Evolutionary conservation across 2,888 invertebrate genomes (phyloP), one percentile per base, ranked within the genome.

Genomic region (Drosophila siamana): DNA sequence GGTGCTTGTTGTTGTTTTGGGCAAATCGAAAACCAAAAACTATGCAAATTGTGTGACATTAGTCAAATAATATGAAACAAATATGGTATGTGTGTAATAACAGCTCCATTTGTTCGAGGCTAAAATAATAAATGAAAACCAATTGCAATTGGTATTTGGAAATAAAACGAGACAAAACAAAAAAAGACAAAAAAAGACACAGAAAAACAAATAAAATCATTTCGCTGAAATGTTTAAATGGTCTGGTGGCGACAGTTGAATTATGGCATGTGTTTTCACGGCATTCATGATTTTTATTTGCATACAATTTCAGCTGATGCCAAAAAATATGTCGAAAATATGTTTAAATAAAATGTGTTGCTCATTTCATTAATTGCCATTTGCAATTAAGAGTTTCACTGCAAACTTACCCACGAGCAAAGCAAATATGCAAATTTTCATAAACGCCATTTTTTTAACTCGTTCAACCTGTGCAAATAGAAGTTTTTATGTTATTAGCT

Each of bases 401-500:
- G 11, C 3, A 62, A 59, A 88, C 90, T 90, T 79, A 90, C 91
- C 90, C 72, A 90, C 74, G 47, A 79, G 72, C 80, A 90, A 69
- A 40, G 85, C 87, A 74, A 91, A 83, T 79, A 90, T 85, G 86
- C 88, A 90, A 68, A 91, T 81, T 78, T 90, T 90, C 41, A 90
- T 61, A 69, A 77, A 70, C 78, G 85, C 87, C 90, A 90, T 91
- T 81, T 86, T 87, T 70, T 74, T 3, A 46, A 51, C 50, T 62
- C 64, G 70, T 66, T 79, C 8, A 62, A 84, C 69, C 82, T 83
- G 66, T 50, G 54, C 61, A 66, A 55, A 69, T 62, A 83, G 48
- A 80, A 60, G 46, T 62, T 63, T 30, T 50, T 54, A 43, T 28
- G 26, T 33, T 60, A 54, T 66, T 15, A 19, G 24, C 59, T 40